Conservation (phyloP, 1,140 invertebrate species). For the Drosophila ercepeae region DNA sequence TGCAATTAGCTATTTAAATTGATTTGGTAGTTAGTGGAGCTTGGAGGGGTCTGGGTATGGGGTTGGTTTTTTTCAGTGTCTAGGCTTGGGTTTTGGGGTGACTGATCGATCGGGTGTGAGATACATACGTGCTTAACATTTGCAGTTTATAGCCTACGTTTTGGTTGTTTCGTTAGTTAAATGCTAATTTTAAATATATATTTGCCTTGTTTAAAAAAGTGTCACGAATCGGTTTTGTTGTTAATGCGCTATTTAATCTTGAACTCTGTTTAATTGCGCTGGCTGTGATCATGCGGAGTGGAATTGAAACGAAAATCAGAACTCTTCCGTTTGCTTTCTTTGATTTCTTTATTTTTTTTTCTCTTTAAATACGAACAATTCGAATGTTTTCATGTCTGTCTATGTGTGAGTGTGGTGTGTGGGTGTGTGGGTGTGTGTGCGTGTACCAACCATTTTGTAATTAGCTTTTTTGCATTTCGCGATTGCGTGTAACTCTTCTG, state of each 20-base stretch:
- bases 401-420: constrained; percentile 22
- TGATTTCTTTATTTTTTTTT: constrained; percentile 41
- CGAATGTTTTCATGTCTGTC: constrained; percentile 41
- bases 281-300: constrained; percentile 58
- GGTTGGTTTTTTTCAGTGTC: constrained; percentile 17
- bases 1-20: constrained; percentile 79
- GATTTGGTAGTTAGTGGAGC: constrained; percentile 64
- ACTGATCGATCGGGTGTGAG: constrained; percentile 45
- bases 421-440: constrained; percentile 22
- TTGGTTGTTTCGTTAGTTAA: constrained; percentile 62
- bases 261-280: constrained; percentile 34
- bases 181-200: constrained; percentile 76
- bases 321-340: constrained; percentile 63
- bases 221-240: constrained; percentile 44
- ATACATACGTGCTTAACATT: constrained; percentile 70
- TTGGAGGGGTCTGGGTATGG: constrained; percentile 25
- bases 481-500: constrained; percentile 67
- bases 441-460: constrained; percentile 69
- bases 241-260: constrained; percentile 47
- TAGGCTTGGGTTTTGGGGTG: constrained; percentile 29
- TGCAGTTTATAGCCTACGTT: constrained; percentile 71
- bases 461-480: constrained; percentile 59
- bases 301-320: constrained; percentile 61
- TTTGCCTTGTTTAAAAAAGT: constrained; percentile 64
- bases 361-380: constrained; percentile 68